A percentile compares a stretch with the other conserved stretches of the same genome.
Conservation (phyloP, 2,113 vertebrate species). For the Bubalus kerabau region DNA sequence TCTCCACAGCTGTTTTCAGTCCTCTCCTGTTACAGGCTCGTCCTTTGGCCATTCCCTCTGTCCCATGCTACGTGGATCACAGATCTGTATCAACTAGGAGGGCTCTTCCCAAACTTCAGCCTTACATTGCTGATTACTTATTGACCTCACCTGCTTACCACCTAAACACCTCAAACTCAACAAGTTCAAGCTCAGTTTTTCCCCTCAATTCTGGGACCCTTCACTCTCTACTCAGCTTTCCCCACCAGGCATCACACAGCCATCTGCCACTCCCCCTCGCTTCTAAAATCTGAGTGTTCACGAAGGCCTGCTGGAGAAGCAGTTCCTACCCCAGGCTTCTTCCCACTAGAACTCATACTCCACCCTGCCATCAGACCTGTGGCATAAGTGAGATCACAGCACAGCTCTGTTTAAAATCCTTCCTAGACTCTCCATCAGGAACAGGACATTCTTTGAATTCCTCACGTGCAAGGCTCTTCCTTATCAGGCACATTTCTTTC, state of each 20-base stretch:
- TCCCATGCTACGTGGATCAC: not conserved
- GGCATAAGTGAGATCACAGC: not conserved
- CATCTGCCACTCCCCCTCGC: not conserved
- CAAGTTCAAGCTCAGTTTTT: not conserved
- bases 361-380: not conserved
- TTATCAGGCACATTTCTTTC: not conserved
- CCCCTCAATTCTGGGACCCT: not conserved
- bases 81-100: too few relatives aligned
- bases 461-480: not conserved
- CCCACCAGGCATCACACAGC: not conserved
- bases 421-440: not conserved
- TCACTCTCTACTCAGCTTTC: not conserved
- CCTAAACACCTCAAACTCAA: not conserved
- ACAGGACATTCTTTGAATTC: not conserved
- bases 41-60: not conserved
- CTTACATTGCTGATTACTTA: not conserved
- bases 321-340: not conserved
- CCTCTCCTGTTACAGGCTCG: not conserved
- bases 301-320: not conserved
- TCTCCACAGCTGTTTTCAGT: not conserved
- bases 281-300: not conserved
- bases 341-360: not conserved
- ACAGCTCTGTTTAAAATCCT: not conserved
- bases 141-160: not conserved
- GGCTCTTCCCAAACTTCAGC: not conserved